Percentiles rank a stretch among this genome's conserved stretches.
phyloP scores from a whole-genome alignment of 2,113 vertebrate species.

The Uria lomvia region DNA sequence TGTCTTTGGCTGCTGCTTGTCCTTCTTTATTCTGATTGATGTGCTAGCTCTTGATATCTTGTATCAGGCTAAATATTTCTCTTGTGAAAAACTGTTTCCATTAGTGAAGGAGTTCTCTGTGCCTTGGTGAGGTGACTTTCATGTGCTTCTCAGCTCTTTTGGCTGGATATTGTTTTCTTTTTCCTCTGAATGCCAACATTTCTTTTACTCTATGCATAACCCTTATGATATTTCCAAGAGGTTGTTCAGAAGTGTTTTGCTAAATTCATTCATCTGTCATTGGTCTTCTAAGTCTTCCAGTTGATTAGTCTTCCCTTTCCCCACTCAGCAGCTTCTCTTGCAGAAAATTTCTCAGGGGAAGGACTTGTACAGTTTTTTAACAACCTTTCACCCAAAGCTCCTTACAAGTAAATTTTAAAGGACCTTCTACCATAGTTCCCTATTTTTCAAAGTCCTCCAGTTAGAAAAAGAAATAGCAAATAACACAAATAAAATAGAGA shows the following conservation, averaged over 20 bases:
- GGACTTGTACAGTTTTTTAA: background rate
- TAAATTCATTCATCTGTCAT: background rate
- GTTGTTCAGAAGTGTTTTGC: background rate
- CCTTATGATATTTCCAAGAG: background rate
- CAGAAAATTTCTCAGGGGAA: background rate
- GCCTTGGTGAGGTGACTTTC: background rate
- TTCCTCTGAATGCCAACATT: background rate
- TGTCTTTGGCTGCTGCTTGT: background rate
- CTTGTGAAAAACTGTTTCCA: background rate
- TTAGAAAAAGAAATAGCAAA: background rate
- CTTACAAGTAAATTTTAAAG: background rate
- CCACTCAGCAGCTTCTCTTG: background rate
- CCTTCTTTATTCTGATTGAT: background rate
- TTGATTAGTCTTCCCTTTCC: background rate
- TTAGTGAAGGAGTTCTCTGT: background rate
- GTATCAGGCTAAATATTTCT: background rate
- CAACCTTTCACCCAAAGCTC: background rate
- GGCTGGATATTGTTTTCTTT: background rate
- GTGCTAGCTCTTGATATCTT: background rate
- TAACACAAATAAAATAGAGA: background rate
- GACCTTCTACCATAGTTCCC: background rate
- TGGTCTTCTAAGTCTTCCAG: background rate
- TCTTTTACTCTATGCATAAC: background rate
- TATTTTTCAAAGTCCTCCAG: background rate
- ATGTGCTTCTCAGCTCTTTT: background rate